Base-by-base conservation (phyloP, 1,140 invertebrate species). In the Anadara kagoshimensis region DNA sequence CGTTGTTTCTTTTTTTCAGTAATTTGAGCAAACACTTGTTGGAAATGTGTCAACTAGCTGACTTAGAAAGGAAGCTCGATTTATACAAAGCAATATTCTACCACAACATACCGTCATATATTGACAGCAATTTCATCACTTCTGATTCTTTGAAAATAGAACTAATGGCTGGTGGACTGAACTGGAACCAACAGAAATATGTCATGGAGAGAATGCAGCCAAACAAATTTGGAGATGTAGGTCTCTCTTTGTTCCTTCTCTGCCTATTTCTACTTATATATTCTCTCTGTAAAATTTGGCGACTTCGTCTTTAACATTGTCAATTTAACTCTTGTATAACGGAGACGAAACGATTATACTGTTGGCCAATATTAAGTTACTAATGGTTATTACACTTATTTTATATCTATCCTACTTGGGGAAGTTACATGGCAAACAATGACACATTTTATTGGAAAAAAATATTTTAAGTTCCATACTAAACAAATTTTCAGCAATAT, bases 161-260 rank as follows among this genome's bases (percentile, higher is more conserved):
- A 59, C 74, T 88, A 41, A 88, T 88, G n/a, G 87, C 87, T 18
- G 87, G 87, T 7, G 87, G 87, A n/a, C 76, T 88, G 8, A 88
- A 81, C 75, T 86, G 83, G 83, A 73, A 79, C n/a, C 87, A 88
- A 59, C 87, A 88, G 66, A 69, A 88, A 45, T 88, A 78, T 70
- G 80, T 88, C 73, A 86, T 88, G 81, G 78, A 83, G 47, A 82
- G 84, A 64, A 80, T 88, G 80, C 76, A 84, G 57, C 83, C 83
- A 18, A 87, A 85, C 51, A 62, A 76, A 18, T 83, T 64, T 26
- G 77, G 79, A 26, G 86, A 88, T 78, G 87, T 88, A 75, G 62
- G 58, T 51, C 20, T 22, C 53, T 22, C 43, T 49, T 26, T 26
- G 16, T n/a, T 1, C 14, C 5, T 18, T 20, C 20, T 3, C 41